Evolutionary conservation across 1,140 invertebrate species (phyloP), one percentile per base, ranked within the genome.

Genomic region (Leptinotarsa defecta): DNA sequence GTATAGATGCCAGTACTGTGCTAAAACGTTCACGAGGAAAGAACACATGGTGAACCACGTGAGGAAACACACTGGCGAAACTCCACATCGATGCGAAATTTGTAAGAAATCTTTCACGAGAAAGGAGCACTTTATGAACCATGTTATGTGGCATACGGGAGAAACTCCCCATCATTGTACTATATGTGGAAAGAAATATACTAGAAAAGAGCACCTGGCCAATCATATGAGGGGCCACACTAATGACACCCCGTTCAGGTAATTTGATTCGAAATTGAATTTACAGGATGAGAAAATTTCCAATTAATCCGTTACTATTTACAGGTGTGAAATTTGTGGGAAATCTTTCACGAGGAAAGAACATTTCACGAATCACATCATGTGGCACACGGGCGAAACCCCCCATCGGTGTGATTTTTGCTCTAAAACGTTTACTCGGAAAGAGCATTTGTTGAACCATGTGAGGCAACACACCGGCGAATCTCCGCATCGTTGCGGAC

Each of bases 331-430:
- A 85, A 92, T 94, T 84, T 96, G 95, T 86, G 92, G 92, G 83
- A 96, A 95, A 87, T 92, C 92, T 62, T 96, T 96, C 86, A 95
- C 94, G 68, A 90, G 94, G 83, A 94, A 93, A 87, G 93, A 94
- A 87, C 93, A 94, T 85, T 93, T 94, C 87, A 93, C 92, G 89
- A 94, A 94, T 88, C 93, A 94, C 88, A 93, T 94, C 85, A 90
- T 94, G 89, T 94, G 93, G 91, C 93, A 94, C 84, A 94, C 93
- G 77, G 94, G 95, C 75, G 94, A 96, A 86, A 95, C 94, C 65
- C 93, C 93, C n/a, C 93, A 94, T 86, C 91, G 92, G 64, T 94
- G 93, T 84, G 92, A 94, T 85, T 94, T 94, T 84, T 94, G 93
- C 84, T 92, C 93, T 52, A 94, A 94, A 86, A 93, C 93, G 22